phyloP scores from a whole-genome alignment of 2,113 vertebrate species.

The Cyanoderma ruficeps region DNA sequence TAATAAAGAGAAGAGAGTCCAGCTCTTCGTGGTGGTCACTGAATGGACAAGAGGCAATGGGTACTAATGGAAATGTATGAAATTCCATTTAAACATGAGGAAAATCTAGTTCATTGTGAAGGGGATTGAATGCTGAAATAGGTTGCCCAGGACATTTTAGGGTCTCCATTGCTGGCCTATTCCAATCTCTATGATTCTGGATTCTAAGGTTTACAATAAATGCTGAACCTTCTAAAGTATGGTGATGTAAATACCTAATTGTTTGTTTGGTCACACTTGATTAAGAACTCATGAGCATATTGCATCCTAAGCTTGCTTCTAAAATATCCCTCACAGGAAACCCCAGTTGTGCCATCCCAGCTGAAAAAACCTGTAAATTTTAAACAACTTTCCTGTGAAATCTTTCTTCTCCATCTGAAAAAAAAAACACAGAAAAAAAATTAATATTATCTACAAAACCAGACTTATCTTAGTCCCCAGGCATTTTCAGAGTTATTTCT shows the following conservation, averaged over 20 bases:
- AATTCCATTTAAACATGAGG: background rate
- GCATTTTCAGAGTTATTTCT: background rate
- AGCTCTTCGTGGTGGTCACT: background rate
- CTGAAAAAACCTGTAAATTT: background rate
- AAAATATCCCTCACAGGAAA: background rate
- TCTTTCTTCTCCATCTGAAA: background rate
- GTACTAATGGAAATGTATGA: background rate
- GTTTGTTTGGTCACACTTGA: background rate
- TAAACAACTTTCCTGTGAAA: background rate
- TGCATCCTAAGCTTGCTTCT: background rate
- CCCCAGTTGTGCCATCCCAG: background rate
- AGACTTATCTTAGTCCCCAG: background rate
- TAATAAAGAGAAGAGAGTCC: background rate
- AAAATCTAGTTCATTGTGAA: background rate
- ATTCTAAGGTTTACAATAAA: background rate
- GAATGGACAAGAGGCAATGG: background rate
- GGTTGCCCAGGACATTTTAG: background rate
- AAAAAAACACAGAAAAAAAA: fast-evolving
- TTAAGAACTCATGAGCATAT: background rate
- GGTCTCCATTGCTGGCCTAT: background rate
- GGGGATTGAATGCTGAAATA: background rate
- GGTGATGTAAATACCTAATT: background rate
- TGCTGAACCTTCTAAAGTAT: background rate
- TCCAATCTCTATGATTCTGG: background rate
- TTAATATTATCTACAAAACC: background rate